Percentiles rank a stretch among this genome's conserved stretches.
These are phyloP conservation scores for Chydorus sphaericus DNA, from an alignment of 2,888 invertebrate genomes.

Conservation along the genomic window DNA sequence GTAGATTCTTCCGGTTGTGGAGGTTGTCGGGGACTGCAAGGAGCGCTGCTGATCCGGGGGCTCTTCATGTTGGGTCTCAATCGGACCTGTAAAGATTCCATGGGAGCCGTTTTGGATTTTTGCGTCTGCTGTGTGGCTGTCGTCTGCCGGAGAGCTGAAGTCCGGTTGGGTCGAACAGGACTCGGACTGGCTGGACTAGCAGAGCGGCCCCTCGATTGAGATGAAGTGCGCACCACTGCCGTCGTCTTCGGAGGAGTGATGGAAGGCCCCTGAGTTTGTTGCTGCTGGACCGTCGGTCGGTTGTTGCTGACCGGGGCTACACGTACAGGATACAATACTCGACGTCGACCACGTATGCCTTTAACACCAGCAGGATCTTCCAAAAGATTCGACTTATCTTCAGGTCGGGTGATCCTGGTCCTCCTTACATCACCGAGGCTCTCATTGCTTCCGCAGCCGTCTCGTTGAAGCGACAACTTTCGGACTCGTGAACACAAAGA, in stretches of 20 bases:
- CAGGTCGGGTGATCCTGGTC: constrained; percentile 38
- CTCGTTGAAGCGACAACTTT: constrained; percentile 16
- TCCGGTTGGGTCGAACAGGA: constrained; percentile 23
- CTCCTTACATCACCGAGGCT: constrained; percentile 16
- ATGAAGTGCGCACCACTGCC: not conserved
- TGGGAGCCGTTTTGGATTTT: constrained; percentile 5
- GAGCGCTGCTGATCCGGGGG: constrained; percentile 15
- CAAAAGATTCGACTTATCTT: constrained; percentile 18
- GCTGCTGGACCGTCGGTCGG: constrained; percentile 6
- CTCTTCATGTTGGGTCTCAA: constrained; percentile 16
- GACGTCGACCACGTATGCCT: constrained; percentile 47
- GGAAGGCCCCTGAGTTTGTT: constrained; percentile 14
- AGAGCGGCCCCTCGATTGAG: constrained; percentile 22
- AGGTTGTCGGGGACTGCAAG: constrained; percentile 11
- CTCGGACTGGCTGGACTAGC: constrained; percentile 23
- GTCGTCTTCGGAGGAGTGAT: constrained; percentile 17
- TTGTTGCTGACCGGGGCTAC: constrained; percentile 12
- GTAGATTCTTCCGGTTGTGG: not conserved
- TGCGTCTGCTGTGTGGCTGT: constrained; percentile 14
- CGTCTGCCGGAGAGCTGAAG: constrained; percentile 25
- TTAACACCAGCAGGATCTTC: constrained; percentile 5
- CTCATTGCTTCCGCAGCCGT: not conserved
- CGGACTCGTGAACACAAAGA: not conserved
- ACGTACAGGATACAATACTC: constrained; percentile 28
- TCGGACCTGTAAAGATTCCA: constrained; percentile 6